These are phyloP conservation scores for Plemyria rubiginata DNA, from an alignment of 2,888 invertebrate genomes.

Conservation along the genomic window DNA sequence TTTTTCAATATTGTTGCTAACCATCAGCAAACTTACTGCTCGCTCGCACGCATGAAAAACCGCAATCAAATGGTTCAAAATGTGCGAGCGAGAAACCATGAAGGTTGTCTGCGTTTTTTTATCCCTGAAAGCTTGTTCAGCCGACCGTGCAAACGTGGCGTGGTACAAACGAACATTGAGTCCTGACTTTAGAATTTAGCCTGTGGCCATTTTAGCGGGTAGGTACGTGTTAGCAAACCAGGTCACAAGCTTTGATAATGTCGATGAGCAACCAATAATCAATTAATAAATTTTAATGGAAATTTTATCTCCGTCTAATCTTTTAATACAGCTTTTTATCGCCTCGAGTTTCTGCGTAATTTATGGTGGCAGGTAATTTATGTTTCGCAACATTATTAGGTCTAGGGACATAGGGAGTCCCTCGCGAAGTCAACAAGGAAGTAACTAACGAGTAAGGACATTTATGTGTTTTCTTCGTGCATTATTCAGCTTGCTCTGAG, in stretches of 20 bases:
- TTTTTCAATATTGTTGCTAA: too few relatives aligned
- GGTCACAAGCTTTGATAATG: conserved; percentile 41
- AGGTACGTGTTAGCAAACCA: conserved; percentile 45
- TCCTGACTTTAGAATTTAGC: conserved; percentile 26
- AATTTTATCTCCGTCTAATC: conserved; percentile 29
- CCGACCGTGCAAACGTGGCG: conserved; percentile 8
- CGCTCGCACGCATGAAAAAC: too few relatives aligned
- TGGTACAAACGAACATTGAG: conserved; percentile 12
- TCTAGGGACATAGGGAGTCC: conserved; percentile 15
- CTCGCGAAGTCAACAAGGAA: conserved; percentile 13
- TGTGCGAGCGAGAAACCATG: too few relatives aligned
- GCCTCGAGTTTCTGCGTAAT: conserved; percentile 16
- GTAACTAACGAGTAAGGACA: conserved; percentile 19
- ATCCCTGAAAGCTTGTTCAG: not conserved
- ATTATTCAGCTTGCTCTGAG: conserved; percentile 15
- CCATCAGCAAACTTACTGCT: too few relatives aligned
- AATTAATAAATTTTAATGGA: conserved; percentile 23
- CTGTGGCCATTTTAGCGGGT: too few relatives aligned
- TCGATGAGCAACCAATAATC: conserved; percentile 44
- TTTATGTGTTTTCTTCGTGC: conserved; percentile 15
- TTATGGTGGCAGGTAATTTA: conserved; percentile 30
- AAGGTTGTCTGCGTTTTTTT: too few relatives aligned
- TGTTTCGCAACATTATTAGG: conserved; percentile 20
- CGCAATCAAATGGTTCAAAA: too few relatives aligned
- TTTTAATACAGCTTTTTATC: conserved; percentile 24